phyloP scores from a whole-genome alignment of 2,888 invertebrate genomes.

The Keiferia lycopersicella region DNA sequence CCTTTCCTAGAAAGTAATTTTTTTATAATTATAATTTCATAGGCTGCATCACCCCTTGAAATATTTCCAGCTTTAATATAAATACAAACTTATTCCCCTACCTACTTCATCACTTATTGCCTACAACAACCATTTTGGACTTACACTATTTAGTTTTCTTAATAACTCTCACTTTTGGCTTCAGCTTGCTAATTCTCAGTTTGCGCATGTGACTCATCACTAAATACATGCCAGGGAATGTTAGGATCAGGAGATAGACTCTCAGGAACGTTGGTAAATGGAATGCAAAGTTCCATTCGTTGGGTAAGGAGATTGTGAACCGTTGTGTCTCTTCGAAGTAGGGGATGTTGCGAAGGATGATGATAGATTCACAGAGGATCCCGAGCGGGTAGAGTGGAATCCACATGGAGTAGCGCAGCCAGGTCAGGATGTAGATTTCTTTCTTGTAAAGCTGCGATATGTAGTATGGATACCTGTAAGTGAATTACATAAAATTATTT shows the following conservation, averaged over 20 bases:
- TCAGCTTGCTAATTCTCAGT: conserved; percentile 85
- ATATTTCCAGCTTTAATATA: too few species aligned
- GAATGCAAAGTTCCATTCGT: conserved; percentile 92
- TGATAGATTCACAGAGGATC: conserved; percentile 91
- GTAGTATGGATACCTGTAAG: conserved; percentile 94
- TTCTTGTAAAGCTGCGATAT: conserved; percentile 89
- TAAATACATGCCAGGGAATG: conserved; percentile 88
- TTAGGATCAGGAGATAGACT: conserved; percentile 87
- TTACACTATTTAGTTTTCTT: conserved; percentile 64
- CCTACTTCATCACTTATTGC: background rate
- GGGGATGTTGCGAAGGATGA: conserved; percentile 91
- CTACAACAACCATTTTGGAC: conserved; percentile 15
- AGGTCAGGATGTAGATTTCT: conserved; percentile 88
- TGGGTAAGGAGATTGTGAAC: conserved; percentile 90
- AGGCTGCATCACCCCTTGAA: too few species aligned
- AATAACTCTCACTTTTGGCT: conserved; percentile 62
- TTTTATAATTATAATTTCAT: too few species aligned
- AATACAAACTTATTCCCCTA: conserved; percentile 4
- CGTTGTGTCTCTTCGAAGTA: conserved; percentile 92
- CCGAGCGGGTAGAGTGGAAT: conserved; percentile 96
- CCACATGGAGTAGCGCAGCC: conserved; percentile 97
- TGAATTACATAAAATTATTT: conserved; percentile 44
- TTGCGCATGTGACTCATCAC: conserved; percentile 93
- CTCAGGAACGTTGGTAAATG: conserved; percentile 91
- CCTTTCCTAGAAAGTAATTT: too few species aligned